A percentile compares a stretch with the other conserved stretches of the same genome.
phyloP scores from a whole-genome alignment of 1,140 invertebrate genomes.

The Nasonia vitripennis region DNA sequence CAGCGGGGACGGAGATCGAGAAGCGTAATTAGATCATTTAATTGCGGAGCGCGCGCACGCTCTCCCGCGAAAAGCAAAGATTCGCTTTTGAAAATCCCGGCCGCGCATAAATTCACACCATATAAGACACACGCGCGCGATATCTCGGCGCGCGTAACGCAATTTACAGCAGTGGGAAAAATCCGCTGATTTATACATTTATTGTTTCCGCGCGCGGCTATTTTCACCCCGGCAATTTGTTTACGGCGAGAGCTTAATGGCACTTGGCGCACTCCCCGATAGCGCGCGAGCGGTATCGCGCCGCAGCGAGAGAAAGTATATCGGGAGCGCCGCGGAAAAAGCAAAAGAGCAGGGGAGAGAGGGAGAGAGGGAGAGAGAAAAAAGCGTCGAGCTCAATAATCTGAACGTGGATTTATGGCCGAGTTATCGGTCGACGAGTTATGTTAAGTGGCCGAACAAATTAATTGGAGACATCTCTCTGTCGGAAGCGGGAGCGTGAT shows the following conservation, averaged over 20 bases:
- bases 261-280: slow-evolving; percentile 22
- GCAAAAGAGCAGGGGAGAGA: slow-evolving; percentile 35
- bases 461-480: slow-evolving; percentile 62
- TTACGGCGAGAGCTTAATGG: slow-evolving; percentile 38
- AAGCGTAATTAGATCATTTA: background rate
- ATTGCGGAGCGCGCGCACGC: background rate
- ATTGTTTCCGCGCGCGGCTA: slow-evolving; percentile 12
- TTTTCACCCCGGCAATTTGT: slow-evolving; percentile 38
- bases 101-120: slow-evolving; percentile 17
- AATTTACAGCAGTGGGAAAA: slow-evolving; percentile 33
- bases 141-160: background rate
- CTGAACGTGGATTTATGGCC: slow-evolving; percentile 59
- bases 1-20: background rate
- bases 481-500: slow-evolving; percentile 53
- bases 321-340: background rate
- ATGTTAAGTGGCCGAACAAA: slow-evolving; percentile 61
- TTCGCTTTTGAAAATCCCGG: background rate
- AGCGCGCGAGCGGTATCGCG: background rate
- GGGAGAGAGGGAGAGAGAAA: slow-evolving; percentile 34
- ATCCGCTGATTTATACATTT: slow-evolving; percentile 34
- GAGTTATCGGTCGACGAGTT: slow-evolving; percentile 61
- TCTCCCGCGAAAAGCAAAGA: background rate
- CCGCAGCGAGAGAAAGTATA: background rate
- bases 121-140: background rate
- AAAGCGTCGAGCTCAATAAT: slow-evolving; percentile 48